Evolutionary conservation across 1,140 invertebrate genomes (phyloP), one percentile per base, ranked within the genome.

Genomic region (Cydia pomonella): DNA sequence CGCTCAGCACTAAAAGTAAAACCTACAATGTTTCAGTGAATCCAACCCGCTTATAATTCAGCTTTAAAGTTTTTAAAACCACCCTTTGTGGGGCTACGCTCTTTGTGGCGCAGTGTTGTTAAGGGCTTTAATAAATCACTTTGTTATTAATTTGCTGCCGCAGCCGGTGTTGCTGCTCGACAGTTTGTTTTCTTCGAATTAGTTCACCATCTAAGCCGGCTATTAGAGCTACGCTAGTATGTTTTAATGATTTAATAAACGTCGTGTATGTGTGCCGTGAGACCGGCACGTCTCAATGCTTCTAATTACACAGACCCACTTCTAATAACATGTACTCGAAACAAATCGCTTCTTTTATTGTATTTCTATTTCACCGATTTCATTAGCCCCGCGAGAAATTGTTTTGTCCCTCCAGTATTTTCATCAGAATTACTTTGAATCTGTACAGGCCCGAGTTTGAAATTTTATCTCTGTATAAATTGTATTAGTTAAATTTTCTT

Each of bases 11-110:
- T 84, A 85, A 83, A 47, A 59, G 53, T 59, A 59, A 82, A 81
- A 69, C 64, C 80, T 79, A 84, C 80, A 81, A 81, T 82, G 82
- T 82, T 75, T 79, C 79, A 79, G 83, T 79, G 59, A 33, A 79
- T 82, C 79, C 79, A 79, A 80, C 83, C 79, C 84, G 80, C 82
- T 86, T 84, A 83, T 86, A 86, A 86, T 86, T 80, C 81, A 76
- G 81, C 79, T 81, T 86, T 82, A 86, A 87, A 87, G 87, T 84
- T 85, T 89, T 91, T 89, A 88, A 91, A 83, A 82, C 82, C 75
- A 84, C 82, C 88, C 85, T 88, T 86, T 59, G 53, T 23, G 53
- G 21, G 21, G 53, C 53, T 23, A 82, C 81, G 77, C 71, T 72
- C 71, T 76, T 64, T 76, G 66, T 75, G 73, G 73, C 78, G 64